Base-by-base conservation (phyloP, 2,888 invertebrate genomes). In the Nymphalis urticae region DNA sequence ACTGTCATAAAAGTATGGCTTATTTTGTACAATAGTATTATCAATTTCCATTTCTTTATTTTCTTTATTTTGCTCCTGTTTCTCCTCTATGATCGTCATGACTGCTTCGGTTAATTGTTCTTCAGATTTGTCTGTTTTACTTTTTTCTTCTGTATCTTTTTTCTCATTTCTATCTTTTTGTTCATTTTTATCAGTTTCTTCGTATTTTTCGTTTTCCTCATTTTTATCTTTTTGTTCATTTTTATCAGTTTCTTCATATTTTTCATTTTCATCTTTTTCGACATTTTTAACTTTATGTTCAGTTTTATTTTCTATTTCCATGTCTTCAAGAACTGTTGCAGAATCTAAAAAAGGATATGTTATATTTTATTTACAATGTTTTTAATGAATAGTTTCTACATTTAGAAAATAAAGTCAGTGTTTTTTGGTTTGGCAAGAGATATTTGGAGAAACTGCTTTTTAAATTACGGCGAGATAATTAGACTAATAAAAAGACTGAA, bases 71-170 rank as follows among this genome's bases (percentile, higher is more conserved):
- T 65, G 21, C 2, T 64, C 54, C 8, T 56, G 56, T 19, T 64
- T 63, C 13, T 64, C 66, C 17, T 68, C 71, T 24, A 71, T 56
- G 27, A 68, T 62, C 19, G 68, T 68, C 72, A 73, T 70, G 24
- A 71, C 69, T 24, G 72, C 73, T 59, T 73, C 73, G 10, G 54
- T 59, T 27, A 72, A 60, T 2, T 24, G 48, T 27, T 42, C 48
- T 13, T 51, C 74, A n/a, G 79, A 79, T 27, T 63, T 56, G 4
- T 70, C 64, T 48, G 66, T 66, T 8, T 47, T 9, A 48, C 42
- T 59, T 17, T 62, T 65, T 21, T 42, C 59, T 42, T 67, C 61
- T 48, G 16, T 53, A 27, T 64, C 67, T 10, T 13, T 42, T 13
- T 13, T 7, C 58, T 66, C 47, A 24, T 50, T n/a, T 63, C 63